These are phyloP conservation scores for Listronotus oregonensis DNA, from an alignment of 1,140 invertebrate genomes.

Conservation along the genomic window DNA sequence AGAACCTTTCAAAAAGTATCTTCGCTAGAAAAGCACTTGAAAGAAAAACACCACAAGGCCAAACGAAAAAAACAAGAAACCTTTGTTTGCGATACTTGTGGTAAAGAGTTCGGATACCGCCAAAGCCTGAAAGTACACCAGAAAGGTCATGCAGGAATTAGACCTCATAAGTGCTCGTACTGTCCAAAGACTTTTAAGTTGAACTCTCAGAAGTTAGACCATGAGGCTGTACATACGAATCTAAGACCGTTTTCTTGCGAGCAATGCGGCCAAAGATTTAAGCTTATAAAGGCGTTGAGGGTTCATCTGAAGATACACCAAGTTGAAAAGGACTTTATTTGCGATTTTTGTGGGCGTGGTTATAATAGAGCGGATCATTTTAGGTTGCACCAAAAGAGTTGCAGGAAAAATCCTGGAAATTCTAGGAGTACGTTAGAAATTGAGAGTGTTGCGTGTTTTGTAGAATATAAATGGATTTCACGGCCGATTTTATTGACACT, in stretches of 20 bases:
- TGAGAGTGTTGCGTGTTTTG: background rate
- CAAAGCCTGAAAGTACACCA: conserved; percentile 64
- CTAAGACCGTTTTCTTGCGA: conserved; percentile 59
- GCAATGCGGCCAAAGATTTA: conserved; percentile 73
- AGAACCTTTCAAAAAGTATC: conserved; percentile 20
- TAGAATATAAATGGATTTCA: no score
- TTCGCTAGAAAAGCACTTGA: conserved; percentile 11
- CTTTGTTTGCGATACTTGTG: conserved; percentile 71
- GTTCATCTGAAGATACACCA: conserved; percentile 71
- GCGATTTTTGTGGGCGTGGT: conserved; percentile 59
- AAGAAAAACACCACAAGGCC: conserved; percentile 11
- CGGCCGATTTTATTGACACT: no score
- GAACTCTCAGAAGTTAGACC: conserved; percentile 10
- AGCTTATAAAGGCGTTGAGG: conserved; percentile 59
- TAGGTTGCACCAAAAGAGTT: conserved; percentile 54
- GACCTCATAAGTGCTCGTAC: conserved; percentile 43
- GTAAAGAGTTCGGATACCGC: conserved; percentile 61
- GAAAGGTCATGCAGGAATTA: conserved; percentile 64
- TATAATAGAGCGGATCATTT: conserved; percentile 40
- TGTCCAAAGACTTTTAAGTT: conserved; percentile 37
- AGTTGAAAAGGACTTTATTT: conserved; percentile 68
- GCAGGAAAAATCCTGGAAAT: conserved; percentile 40
- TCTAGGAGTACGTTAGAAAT: background rate
- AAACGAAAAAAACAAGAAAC: conserved; percentile 50
- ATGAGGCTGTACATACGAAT: conserved; percentile 30